phyloP scores from a whole-genome alignment of 1,140 invertebrate species.

The Apis florea region DNA sequence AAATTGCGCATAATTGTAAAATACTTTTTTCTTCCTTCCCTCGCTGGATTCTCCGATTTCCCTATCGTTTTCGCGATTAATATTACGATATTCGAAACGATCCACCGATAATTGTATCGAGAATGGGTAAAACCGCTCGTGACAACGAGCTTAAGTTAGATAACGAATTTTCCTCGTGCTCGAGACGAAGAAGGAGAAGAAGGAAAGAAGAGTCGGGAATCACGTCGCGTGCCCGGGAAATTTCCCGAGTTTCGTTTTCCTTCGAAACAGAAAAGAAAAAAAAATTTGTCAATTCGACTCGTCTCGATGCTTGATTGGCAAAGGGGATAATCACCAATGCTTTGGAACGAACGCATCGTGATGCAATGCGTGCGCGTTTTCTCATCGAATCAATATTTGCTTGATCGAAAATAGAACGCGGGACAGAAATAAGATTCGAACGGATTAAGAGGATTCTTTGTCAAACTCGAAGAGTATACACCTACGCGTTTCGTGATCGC shows the following conservation, averaged over 20 bases:
- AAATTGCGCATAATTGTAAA: no score
- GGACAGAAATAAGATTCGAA: neutral
- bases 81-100: neutral
- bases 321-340: neutral
- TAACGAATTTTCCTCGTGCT: conserved; percentile 16
- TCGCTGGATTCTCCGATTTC: neutral
- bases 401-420: conserved; percentile 18
- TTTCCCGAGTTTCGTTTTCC: conserved; percentile 7
- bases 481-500: neutral
- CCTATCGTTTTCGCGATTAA: no score
- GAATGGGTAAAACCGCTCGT: conserved; percentile 15
- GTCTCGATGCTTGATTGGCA: conserved; percentile 16
- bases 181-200: no score
- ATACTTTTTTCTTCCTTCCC: no score
- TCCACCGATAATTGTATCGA: no score
- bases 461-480: neutral
- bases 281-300: neutral
- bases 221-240: conserved; percentile 40
- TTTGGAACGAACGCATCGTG: neutral
- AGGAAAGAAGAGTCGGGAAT: conserved; percentile 31
- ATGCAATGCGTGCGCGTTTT: conserved; percentile 30
- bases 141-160: neutral
- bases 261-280: neutral
- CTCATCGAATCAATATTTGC: conserved; percentile 29
- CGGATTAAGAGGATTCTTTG: neutral